Base-by-base conservation (phyloP, 53 echinoderm and acorn worm genomes). In the Pentamera pediparva region DNA sequence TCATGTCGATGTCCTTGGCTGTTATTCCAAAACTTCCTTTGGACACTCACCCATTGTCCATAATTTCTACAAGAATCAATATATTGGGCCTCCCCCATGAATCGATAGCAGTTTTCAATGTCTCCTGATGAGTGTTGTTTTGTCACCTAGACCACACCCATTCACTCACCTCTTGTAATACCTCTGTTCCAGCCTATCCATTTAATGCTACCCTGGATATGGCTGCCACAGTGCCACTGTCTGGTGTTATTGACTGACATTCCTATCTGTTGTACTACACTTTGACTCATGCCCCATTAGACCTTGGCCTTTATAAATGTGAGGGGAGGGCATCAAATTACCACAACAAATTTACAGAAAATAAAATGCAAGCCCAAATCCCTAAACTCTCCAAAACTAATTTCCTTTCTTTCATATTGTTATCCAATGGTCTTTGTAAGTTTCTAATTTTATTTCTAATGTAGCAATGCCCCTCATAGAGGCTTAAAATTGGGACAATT, bases 141-240 rank as follows among this genome's bases (percentile, higher is more conserved):
- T 55, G 28, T 24, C 28, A 24, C 22, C 18, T 55, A 25, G 21
- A 55, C 55, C 55, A 55, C 55, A 55, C 55, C 55, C 55, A 45
- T 45, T 15, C 47, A n/a, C n/a, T 1, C 47, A 15, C 12, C n/a
- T 45, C 47, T 15, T 12, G 12, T 45, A 12, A 12, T 55, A 6
- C 1, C 22, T 20, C 22, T 55, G 15, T 19, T 21, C n/a, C 6
- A 65, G 15, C 8, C 65, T 28, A 65, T 17, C 13, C 28, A 19
- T 65, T 65, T 65, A 38, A 38, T 22, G 65, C 65, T 65, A 65
- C 65, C 65, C 65, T 65, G 65, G 65, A n/a, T n/a, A 65, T 38
- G 20, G 37, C 25, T 36, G 10, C 30, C 32, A 9, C 61, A 32
- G 32, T 35, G 19, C 6, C 18, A 41, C 55, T 55, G 55, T 55